Conservation (phyloP, 92 coral and sea anemone species). For the Parazoanthus swiftii region DNA sequence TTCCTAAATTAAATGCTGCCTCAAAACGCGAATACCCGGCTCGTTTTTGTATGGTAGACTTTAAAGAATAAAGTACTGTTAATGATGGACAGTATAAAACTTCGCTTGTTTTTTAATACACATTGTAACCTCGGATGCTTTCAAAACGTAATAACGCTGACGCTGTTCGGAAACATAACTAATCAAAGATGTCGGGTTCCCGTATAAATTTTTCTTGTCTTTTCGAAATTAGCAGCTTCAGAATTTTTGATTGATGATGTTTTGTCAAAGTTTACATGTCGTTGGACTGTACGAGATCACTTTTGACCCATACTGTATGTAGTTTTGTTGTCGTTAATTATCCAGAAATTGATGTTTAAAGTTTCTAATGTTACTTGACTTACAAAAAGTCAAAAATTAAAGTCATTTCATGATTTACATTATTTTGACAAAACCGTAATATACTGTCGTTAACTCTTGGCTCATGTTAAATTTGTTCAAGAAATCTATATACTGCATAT, state of each 20-base stretch:
- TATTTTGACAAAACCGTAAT: too few relatives aligned
- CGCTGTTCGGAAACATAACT: not conserved
- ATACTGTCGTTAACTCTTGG: not conserved
- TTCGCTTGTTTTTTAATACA: too few relatives aligned
- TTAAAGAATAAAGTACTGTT: too few relatives aligned
- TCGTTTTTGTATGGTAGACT: not conserved
- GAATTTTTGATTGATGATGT: not conserved
- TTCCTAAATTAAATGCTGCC: not conserved
- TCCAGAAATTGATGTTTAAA: not conserved
- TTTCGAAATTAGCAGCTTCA: not conserved
- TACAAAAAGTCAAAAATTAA: not conserved
- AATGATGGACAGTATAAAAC: too few relatives aligned
- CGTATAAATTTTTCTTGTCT: not conserved
- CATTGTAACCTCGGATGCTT: too few relatives aligned
- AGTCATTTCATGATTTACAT: not conserved
- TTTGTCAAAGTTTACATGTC: too few relatives aligned
- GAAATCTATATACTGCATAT: not conserved
- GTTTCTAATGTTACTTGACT: not conserved
- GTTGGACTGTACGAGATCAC: too few relatives aligned
- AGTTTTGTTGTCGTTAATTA: not conserved
- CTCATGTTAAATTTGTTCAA: not conserved
- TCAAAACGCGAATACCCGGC: not conserved
- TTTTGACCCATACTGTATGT: too few relatives aligned
- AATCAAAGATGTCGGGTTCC: too few relatives aligned
- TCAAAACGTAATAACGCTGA: too few relatives aligned